Evolutionary conservation across 2,113 vertebrate genomes (phyloP).

Genomic region (Hippolais icterina): DNA sequence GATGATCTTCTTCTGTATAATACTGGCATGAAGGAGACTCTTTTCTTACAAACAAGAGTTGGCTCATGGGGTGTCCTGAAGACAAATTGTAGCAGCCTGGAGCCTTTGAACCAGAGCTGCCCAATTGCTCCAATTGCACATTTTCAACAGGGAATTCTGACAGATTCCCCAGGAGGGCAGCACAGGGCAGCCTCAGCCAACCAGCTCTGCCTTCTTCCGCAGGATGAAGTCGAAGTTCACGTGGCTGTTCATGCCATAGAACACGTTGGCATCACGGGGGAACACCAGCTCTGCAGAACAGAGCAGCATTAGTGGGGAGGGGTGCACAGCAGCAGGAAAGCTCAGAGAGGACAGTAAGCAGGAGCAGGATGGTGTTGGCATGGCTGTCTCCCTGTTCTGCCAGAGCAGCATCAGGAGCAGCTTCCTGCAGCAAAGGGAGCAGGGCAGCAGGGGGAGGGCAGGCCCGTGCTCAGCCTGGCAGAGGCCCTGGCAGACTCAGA

Average conservation of each 20-base stretch:
- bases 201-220: constrained; percentile 71
- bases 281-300: constrained; percentile 85
- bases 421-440: not conserved
- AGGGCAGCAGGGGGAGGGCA: not conserved
- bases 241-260: constrained; percentile 94
- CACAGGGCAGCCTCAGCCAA: not conserved
- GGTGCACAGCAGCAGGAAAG: not conserved
- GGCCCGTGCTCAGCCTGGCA: not conserved
- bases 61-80: not conserved
- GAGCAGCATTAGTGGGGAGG: not conserved
- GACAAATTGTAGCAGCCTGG: not conserved
- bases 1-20: constrained; percentile 33
- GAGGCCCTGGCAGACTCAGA: not conserved
- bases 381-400: not conserved
- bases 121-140: not conserved
- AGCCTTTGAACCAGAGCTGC: not conserved
- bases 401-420: accelerated
- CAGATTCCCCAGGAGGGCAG: not conserved
- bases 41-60: not conserved
- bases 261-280: constrained; percentile 89
- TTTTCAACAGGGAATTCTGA: not conserved
- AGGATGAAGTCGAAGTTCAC: constrained; percentile 91
- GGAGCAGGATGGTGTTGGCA: accelerated
- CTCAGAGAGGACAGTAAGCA: not conserved
- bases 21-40: constrained; percentile 63